Percentiles rank a stretch among this genome's conserved stretches.
Conservation (phyloP, 2,113 vertebrate genomes). For the Corynorhinus townsendii region DNA sequence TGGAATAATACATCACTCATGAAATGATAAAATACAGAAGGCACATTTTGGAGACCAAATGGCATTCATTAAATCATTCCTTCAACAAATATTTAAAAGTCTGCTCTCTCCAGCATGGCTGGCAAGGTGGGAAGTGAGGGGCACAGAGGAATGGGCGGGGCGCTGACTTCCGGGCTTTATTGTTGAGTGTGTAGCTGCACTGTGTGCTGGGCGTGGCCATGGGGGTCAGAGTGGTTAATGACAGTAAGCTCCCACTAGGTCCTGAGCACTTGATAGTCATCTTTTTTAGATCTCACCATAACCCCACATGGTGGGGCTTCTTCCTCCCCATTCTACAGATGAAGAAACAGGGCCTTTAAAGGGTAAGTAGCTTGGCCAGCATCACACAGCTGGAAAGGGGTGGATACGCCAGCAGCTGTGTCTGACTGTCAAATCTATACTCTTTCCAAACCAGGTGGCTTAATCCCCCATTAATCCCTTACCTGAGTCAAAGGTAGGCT, state of each 20-base stretch:
- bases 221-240: not conserved
- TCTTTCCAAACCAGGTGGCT: not conserved
- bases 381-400: not conserved
- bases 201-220: not conserved
- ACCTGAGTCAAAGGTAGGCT: not conserved
- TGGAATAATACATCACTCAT: conserved; percentile 49
- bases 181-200: accelerated
- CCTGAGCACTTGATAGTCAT: not conserved
- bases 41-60: conserved; percentile 39
- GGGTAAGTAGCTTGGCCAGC: not conserved
- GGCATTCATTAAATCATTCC: conserved; percentile 28
- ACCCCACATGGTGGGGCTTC: not conserved
- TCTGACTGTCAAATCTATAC: not conserved
- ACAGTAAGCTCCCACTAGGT: not conserved
- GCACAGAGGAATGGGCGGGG: not conserved
- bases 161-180: not conserved
- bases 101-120: not conserved
- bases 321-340: not conserved
- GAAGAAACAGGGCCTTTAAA: not conserved
- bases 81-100: conserved; percentile 44
- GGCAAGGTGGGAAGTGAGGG: not conserved
- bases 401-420: not conserved
- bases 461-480: not conserved
- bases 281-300: not conserved
- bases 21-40: conserved; percentile 51